Conservation (phyloP, 2,888 invertebrate species). For the Acrocera orbiculus region DNA sequence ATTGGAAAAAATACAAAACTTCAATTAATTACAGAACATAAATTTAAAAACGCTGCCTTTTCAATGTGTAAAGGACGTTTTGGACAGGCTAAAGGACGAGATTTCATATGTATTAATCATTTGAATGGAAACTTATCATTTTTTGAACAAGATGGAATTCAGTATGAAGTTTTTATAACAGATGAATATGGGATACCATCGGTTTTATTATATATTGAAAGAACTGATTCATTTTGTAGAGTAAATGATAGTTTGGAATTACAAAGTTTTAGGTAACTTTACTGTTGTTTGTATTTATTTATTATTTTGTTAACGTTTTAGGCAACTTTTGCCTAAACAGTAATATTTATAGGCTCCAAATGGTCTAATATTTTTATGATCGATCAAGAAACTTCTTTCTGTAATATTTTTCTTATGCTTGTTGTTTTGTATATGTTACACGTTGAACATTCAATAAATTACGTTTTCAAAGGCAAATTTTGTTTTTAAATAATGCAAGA, state of each 20-base stretch:
- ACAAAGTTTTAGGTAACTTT: constrained; percentile 81
- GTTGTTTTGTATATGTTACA: too few relatives aligned
- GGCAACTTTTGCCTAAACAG: too few relatives aligned
- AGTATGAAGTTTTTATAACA: constrained; percentile 65
- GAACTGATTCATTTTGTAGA: constrained; percentile 72
- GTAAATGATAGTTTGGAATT: constrained; percentile 65
- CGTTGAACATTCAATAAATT: too few relatives aligned
- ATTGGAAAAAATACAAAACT: constrained; percentile 61
- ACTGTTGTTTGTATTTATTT: too few relatives aligned
- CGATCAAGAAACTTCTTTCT: too few relatives aligned
- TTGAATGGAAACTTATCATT: constrained; percentile 78
- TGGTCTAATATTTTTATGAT: too few relatives aligned
- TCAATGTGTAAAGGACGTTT: constrained; percentile 70
- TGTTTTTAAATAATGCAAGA: too few relatives aligned
- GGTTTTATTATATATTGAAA: constrained; percentile 61
- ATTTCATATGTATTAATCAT: constrained; percentile 81
- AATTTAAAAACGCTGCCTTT: constrained; percentile 56
- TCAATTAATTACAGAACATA: constrained; percentile 60
- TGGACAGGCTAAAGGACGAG: constrained; percentile 64
- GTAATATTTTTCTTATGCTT: too few relatives aligned
- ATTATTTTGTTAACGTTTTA: too few relatives aligned
- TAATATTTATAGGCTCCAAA: too few relatives aligned
- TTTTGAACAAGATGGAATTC: constrained; percentile 82
- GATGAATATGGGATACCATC: constrained; percentile 46
- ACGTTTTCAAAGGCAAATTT: too few relatives aligned